Evolutionary conservation across 2,888 invertebrate species (phyloP).

Genomic region (Margaritifera margaritifera): DNA sequence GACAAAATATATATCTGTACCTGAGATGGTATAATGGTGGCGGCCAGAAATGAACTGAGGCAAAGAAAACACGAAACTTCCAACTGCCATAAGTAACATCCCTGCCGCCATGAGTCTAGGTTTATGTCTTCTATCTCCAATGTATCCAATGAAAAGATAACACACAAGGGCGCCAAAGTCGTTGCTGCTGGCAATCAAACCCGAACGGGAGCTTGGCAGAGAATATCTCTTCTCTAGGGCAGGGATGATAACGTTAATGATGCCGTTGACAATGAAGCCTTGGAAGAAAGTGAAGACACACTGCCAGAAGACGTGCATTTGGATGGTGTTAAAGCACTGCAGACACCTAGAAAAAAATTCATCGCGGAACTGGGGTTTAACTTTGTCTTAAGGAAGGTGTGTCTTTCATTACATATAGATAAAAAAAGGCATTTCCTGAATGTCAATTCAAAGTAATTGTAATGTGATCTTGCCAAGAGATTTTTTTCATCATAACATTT

Average conservation of each 20-base stretch:
- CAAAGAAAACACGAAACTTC: constrained; percentile 46
- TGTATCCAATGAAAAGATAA: constrained; percentile 39
- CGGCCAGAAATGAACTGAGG: constrained; percentile 46
- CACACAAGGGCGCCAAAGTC: constrained; percentile 47
- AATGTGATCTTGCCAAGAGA: no score
- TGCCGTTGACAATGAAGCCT: constrained; percentile 52
- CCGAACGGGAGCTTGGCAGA: constrained; percentile 43
- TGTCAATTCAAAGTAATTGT: no score
- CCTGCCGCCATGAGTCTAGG: constrained; percentile 46
- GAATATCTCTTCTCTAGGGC: constrained; percentile 50
- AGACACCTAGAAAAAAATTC: constrained; percentile 23
- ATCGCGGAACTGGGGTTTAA: no score
- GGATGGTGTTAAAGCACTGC: constrained; percentile 44
- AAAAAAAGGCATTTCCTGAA: no score
- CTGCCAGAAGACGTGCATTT: constrained; percentile 45
- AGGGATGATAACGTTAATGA: constrained; percentile 49
- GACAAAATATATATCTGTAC: constrained; percentile 13
- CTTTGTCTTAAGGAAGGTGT: no score
- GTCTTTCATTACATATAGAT: no score
- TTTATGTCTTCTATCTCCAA: constrained; percentile 45
- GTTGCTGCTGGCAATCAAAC: constrained; percentile 47
- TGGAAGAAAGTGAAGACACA: constrained; percentile 48
- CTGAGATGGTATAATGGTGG: constrained; percentile 45
- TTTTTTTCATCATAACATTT: no score
- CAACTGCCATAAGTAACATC: constrained; percentile 46